Base-by-base conservation (phyloP, 2,797 vertebrate genomes). In the Gymnoscopelus braueri region DNA sequence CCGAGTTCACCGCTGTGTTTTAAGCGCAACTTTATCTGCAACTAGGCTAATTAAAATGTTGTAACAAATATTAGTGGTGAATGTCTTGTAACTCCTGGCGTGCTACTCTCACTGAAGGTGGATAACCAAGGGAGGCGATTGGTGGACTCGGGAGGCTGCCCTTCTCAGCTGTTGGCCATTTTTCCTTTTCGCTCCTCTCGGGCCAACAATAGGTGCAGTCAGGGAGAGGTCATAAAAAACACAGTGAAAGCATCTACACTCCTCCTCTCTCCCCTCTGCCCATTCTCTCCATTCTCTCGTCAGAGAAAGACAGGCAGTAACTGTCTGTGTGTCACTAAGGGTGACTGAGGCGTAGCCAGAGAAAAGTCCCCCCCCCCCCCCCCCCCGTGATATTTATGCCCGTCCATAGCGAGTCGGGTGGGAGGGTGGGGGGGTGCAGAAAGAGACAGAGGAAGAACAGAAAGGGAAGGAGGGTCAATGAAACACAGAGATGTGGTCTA, bases 191-290 rank as follows among this genome's bases (percentile, higher is more conserved):
- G 90, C 84, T 81, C 82, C 60, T 82, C 65, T 75, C 80, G 19
- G 19, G 73, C 82, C 39, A 90, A 91, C 90, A 91, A 91, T 92
- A 91, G 89, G 89, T 90, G 89, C 89, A 92, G 90, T 91, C 90
- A 91, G 88, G 86, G 88, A 91, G 91, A 90, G 89, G 90, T 91
- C 89, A 91, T 91, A 93, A 92, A 89, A 49, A 92, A 92, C 7
- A 91, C 78, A 85, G 89, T 91, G 89, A 92, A 91, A 92, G 91
- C 89, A 92, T 92, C 88, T 89, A 87, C 82, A 86, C 88, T 92
- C 89, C 88, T 91, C 89, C 90, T 91, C 88, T 87, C 89, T 88
- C 87, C 86, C 87, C 88, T 87, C 89, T 89, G 86, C 88, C 88
- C 85, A 51, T 51, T 51, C 50, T 51, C 50, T 13, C 60, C 47